Percentiles rank a stretch among this genome's conserved stretches.
Evolutionary conservation across 1,140 invertebrate genomes (phyloP).

Genomic region (Meloidogyne floridensis): DNA sequence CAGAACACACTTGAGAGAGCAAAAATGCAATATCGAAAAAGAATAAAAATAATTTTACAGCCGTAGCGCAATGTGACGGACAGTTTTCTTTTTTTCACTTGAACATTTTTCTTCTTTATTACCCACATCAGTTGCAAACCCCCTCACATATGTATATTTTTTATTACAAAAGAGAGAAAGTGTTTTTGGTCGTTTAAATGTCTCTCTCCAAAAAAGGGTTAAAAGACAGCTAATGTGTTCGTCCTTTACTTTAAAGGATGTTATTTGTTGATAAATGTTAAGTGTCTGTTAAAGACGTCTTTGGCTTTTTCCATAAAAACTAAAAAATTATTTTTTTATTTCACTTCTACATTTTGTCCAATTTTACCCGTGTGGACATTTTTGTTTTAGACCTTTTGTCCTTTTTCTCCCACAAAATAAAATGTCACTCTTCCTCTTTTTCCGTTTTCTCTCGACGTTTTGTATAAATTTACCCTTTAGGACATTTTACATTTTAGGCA

Average conservation of each 20-base stretch:
- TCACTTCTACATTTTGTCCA: too few relatives aligned
- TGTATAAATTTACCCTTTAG: background rate
- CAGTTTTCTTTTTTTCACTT: background rate
- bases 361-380: too few relatives aligned
- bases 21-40: background rate
- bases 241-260: background rate
- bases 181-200: background rate
- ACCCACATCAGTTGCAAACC: background rate
- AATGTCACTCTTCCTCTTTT: background rate
- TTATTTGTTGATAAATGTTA: too few relatives aligned
- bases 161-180: background rate
- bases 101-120: background rate
- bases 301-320: background rate
- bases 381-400: too few relatives aligned
- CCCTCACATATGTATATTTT: background rate
- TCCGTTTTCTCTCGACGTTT: background rate
- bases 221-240: background rate
- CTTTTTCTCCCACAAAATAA: background rate
- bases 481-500: background rate
- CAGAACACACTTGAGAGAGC: constrained; percentile 3
- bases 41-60: background rate
- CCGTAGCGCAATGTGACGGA: background rate
- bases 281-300: background rate
- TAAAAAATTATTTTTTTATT: too few relatives aligned
- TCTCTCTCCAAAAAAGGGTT: background rate